Percentiles rank a stretch among this genome's conserved stretches.
Evolutionary conservation across 2,888 invertebrate genomes (phyloP).

Genomic region (Zygogramma bicolorata): DNA sequence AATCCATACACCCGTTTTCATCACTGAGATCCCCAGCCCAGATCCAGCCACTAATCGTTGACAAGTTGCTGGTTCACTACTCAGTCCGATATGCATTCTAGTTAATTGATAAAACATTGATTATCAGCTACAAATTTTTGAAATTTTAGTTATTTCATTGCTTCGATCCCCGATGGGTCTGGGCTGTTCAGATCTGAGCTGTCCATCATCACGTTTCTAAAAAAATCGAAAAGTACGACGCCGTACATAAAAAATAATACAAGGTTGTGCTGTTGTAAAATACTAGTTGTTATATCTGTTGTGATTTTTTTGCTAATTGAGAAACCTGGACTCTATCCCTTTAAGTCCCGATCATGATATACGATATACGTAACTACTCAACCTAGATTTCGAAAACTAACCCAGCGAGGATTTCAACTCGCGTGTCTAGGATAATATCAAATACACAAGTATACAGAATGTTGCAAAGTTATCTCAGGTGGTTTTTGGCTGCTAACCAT

Average conservation of each 20-base stretch:
- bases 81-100: neutral
- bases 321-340: conserved; percentile 53
- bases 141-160: too few species aligned
- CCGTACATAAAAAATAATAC: conserved; percentile 65
- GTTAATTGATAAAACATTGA: too few species aligned
- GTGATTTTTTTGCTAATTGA: conserved; percentile 67
- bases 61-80: neutral
- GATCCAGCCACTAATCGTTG: neutral
- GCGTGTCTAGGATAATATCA: conserved; percentile 58
- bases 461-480: conserved; percentile 67
- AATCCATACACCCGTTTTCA: conserved; percentile 24
- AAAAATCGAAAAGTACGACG: conserved; percentile 60
- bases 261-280: conserved; percentile 69
- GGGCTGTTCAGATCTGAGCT: conserved; percentile 19
- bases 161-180: too few species aligned
- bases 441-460: conserved; percentile 68
- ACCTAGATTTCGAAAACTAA: conserved; percentile 58
- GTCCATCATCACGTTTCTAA: conserved; percentile 54
- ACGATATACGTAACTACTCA: conserved; percentile 68
- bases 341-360: conserved; percentile 55
- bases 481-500: conserved; percentile 61
- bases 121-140: too few species aligned
- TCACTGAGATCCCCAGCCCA: conserved; percentile 17
- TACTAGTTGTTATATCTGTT: conserved; percentile 69
- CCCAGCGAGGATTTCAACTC: conserved; percentile 37